Evolutionary conservation across 2,797 vertebrate species (phyloP).

Genomic region (Ctenosaura bakeri): DNA sequence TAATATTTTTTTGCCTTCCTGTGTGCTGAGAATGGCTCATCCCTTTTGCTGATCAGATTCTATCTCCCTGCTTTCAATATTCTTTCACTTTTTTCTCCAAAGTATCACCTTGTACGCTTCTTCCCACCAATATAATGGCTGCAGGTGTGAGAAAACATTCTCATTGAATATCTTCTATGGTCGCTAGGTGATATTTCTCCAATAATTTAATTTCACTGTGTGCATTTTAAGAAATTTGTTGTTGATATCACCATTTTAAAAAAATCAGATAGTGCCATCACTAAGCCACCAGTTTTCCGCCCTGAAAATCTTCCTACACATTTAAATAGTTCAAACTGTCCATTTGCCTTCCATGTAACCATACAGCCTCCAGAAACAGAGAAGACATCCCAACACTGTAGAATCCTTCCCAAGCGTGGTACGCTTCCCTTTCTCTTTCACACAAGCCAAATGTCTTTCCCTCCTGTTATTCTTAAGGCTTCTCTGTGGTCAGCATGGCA

Average conservation of each 20-base stretch:
- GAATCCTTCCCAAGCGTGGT: conserved; percentile 4
- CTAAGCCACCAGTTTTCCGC: not conserved
- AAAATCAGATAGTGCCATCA: not conserved
- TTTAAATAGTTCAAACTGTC: not conserved
- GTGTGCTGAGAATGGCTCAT: not conserved
- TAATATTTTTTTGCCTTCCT: not conserved
- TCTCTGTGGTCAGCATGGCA: not conserved
- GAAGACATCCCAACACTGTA: rapidly evolving
- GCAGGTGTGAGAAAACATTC: not conserved
- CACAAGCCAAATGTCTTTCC: not conserved
- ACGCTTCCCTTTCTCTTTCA: not conserved
- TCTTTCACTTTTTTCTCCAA: not conserved
- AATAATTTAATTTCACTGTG: not conserved
- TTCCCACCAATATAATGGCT: not conserved
- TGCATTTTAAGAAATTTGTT: not conserved
- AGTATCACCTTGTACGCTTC: not conserved
- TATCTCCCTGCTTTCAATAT: not conserved
- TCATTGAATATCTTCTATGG: not conserved
- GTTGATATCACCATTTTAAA: not conserved
- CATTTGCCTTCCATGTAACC: not conserved
- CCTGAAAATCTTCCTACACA: not conserved
- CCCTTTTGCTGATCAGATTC: not conserved
- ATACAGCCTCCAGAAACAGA: not conserved
- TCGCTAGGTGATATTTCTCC: not conserved
- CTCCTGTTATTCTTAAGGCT: conserved; percentile 51